Base-by-base conservation (phyloP, 1,140 invertebrate species). In the Leptestheria dahalacensis region DNA sequence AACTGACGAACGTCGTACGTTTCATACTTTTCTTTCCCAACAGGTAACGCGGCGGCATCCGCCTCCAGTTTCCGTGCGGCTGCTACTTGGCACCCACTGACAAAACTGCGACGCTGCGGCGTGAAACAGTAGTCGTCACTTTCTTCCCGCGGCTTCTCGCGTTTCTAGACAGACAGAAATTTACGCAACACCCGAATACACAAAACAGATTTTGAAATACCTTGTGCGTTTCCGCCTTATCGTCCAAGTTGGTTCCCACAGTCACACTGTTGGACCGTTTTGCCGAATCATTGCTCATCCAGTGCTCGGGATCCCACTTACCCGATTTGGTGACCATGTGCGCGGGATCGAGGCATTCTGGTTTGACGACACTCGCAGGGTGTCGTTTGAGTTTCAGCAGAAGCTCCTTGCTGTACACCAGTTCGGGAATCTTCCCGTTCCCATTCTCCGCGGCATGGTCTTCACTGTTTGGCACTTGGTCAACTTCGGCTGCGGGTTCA, bases 31-130 rank as follows among this genome's bases (percentile, higher is more conserved):
- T 51, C 58, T 24, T 25, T 52, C 15, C 33, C 48, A 23, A 26
- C 49, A 15, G 33, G 6, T 6, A 41, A 15, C 6, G 33, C 33
- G 15, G 6, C 6, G 33, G 28, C 21, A 4, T 50, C 41, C 12
- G 55, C 49, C 20, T 61, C 59, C 24, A 66, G 64, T 15, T 66
- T 72, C 66, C 70, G 74, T 59, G 66, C 69, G 60, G 72, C 66
- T 29, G 73, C 77, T 26, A 76, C 73, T 62, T 76, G 74, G 72
- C 88, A 91, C 51, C 88, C 88, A 11, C 84, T 85, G 63, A 84
- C 86, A 75, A 91, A 90, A 69, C 82, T 86, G 46, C 82, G 77
- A 6, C 88, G 76, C 67, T 89, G 86, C 48, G 88, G 88, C n/a
- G 55, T 52, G 15, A 53, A 51, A 49, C 50, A 21, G 29, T 28